Conservation (phyloP, 2,888 invertebrate species). For the Blastobasis adustella region DNA sequence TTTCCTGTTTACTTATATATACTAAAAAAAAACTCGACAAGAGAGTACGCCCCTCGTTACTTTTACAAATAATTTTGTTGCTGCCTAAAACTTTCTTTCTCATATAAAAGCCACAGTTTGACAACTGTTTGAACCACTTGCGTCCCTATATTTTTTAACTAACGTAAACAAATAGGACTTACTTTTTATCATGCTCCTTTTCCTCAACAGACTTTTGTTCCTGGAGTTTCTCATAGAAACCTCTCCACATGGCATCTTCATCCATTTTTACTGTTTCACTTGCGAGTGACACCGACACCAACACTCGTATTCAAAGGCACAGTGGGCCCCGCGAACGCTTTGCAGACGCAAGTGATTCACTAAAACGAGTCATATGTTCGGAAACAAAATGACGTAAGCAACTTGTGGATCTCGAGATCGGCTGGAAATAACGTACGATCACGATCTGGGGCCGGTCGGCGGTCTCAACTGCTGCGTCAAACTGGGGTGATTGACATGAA, state of each 20-base stretch:
- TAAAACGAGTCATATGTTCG: constrained; percentile 50
- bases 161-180: constrained; percentile 26
- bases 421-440: constrained; percentile 33
- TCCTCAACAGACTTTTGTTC: constrained; percentile 77
- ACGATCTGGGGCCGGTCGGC: constrained; percentile 1
- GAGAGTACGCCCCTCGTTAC: no score
- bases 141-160: no score
- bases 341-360: constrained; percentile 45
- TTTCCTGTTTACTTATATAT: no score
- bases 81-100: no score
- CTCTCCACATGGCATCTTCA: constrained; percentile 87
- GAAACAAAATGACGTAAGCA: constrained; percentile 58
- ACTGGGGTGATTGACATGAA: constrained; percentile 41
- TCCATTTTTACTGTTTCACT: constrained; percentile 50
- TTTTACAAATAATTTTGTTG: no score
- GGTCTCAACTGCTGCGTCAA: constrained; percentile 16
- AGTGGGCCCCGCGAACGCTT: constrained; percentile 1
- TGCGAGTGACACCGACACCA: neutral
- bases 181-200: constrained; percentile 81
- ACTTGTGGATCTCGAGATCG: constrained; percentile 30
- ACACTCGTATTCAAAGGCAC: neutral
- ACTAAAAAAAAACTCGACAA: no score
- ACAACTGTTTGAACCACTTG: no score
- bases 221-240: constrained; percentile 80
- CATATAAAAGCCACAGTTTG: no score